phyloP scores from a whole-genome alignment of 2,797 vertebrate genomes.

The Triplophysa bombifrons region DNA sequence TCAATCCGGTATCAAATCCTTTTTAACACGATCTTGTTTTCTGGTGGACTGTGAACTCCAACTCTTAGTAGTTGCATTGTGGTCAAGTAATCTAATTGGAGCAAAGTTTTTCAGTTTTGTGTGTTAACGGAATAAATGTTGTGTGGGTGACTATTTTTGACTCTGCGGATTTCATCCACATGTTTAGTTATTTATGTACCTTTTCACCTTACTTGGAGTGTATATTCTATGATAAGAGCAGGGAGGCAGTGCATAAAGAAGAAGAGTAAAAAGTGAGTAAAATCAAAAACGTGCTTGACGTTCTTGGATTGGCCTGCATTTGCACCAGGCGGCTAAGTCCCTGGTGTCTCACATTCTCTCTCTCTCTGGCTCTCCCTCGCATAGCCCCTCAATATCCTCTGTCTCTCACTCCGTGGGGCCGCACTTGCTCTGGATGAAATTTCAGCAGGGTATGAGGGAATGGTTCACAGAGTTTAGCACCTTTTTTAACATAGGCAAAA shows the following conservation, averaged over 20 bases:
- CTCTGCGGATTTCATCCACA: neutral
- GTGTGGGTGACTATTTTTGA: neutral
- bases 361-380: constrained; percentile 52
- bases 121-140: neutral
- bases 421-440: constrained; percentile 74
- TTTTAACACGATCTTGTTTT: neutral
- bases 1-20: neutral
- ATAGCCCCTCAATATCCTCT: constrained; percentile 59
- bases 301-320: constrained; percentile 73
- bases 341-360: constrained; percentile 62
- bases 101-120: neutral
- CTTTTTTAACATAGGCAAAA: constrained; percentile 75
- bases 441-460: constrained; percentile 77
- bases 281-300: constrained; percentile 59
- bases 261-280: constrained; percentile 16
- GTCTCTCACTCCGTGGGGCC: constrained; percentile 70
- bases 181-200: neutral
- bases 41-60: neutral
- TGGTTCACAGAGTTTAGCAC: constrained; percentile 78
- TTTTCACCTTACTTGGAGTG: neutral
- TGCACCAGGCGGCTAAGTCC: constrained; percentile 65
- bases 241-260: constrained; percentile 47
- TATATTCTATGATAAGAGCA: constrained; percentile 12
- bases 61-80: neutral
- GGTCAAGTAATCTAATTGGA: neutral